Evolutionary conservation across 1,140 invertebrate genomes (phyloP), one percentile per base, ranked within the genome.

Genomic region (Danaus melanippus): DNA sequence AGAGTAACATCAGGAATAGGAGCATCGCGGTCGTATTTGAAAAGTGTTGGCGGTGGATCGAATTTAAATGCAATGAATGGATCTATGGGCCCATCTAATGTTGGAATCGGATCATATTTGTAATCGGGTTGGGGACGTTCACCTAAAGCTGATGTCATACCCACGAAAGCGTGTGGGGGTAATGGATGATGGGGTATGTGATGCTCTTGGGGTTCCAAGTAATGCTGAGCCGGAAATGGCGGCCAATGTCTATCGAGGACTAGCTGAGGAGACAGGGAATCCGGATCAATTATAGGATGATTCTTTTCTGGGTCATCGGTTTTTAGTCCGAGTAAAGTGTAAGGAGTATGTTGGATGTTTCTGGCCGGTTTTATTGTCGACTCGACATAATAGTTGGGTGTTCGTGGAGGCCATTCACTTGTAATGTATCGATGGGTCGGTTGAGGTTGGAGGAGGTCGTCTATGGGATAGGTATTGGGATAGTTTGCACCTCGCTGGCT

Each of bases 401-500:
- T 78, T 53, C 59, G 50, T 5, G 79, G 80, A 6, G 81, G 81
- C 76, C 77, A 84, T 42, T 74, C 63, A 12, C 44, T 47, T 9
- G 81, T 81, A 66, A 64, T 64, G 66, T 84, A 84, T 65, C 72
- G 68, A 51, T 84, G 81, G 12, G 76, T 77, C 46, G 81, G 79
- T 55, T 79, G 77, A 7, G 84, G 84, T 42, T 76, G 58, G 5
- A 79, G 71, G 66, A 61, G 64, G 50, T 72, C 58, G 56, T 69
- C 50, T 47, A 67, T 61, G 45, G 51, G 62, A 52, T 72, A 53
- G 65, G 66, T 62, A 64, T 79, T 63, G 61, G 65, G 62, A 15
- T 54, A 46, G 56, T 64, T 50, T 57, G 86, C 86, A 88, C 87
- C 87, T 88, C 85, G 78, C 68, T 71, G 74, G 63, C 73, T 74